Conservation (phyloP, 2,113 vertebrate genomes). For the Cercocebus atys region DNA sequence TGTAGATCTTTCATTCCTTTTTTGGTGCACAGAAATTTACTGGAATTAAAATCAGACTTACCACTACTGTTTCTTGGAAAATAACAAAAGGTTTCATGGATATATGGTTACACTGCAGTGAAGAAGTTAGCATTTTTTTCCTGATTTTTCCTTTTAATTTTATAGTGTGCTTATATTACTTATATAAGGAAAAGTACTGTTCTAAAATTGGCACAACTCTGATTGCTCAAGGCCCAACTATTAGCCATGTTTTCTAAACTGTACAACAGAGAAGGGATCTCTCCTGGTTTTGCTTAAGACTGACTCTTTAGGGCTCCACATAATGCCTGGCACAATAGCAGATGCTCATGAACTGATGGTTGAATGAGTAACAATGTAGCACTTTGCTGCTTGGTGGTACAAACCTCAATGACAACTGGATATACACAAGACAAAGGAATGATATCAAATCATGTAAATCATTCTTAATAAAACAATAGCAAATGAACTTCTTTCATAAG, state of each 20-base stretch:
- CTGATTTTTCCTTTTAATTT: not conserved
- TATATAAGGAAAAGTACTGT: not conserved
- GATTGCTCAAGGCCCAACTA: not conserved
- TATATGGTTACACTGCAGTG: not conserved
- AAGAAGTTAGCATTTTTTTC: not conserved
- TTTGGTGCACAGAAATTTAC: not conserved
- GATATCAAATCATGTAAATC: not conserved
- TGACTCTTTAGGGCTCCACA: not conserved
- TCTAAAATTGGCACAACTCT: conserved; percentile 11
- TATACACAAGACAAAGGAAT: not conserved
- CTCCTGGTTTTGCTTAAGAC: conserved; percentile 4
- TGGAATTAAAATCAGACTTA: conserved; percentile 15
- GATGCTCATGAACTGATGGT: not conserved
- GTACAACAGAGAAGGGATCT: not conserved
- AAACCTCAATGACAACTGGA: not conserved
- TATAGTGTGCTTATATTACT: not conserved
- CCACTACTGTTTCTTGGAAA: conserved; percentile 14
- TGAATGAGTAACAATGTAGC: not conserved
- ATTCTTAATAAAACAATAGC: conserved; percentile 34
- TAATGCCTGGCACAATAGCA: not conserved
- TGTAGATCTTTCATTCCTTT: not conserved
- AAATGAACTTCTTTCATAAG: not conserved
- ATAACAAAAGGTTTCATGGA: not conserved
- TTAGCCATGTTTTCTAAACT: not conserved
- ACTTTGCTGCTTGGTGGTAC: not conserved